phyloP scores from a whole-genome alignment of 2,113 vertebrate species.

The Desmodus rotundus region DNA sequence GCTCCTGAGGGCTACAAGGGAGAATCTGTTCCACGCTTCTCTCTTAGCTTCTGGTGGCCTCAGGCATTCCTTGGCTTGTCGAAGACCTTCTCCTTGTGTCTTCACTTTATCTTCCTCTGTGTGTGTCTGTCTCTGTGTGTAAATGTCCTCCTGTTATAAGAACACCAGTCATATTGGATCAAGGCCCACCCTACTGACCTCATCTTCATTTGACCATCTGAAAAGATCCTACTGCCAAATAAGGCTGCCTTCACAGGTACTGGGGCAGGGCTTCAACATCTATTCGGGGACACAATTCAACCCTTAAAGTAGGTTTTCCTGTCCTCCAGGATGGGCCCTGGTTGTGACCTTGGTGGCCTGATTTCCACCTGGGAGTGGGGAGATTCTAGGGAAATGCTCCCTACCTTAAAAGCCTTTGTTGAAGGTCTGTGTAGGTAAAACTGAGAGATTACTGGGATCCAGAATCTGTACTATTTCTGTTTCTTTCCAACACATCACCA shows the following conservation, averaged over 20 bases:
- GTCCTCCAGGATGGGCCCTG: background rate
- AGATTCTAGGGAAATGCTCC: background rate
- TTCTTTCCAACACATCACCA: background rate
- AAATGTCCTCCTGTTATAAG: background rate
- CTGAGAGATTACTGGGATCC: background rate
- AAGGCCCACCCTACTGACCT: background rate
- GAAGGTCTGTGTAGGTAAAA: too few species aligned
- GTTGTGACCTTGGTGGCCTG: background rate
- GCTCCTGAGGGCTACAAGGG: background rate
- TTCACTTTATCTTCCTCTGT: background rate
- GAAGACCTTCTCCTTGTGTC: background rate
- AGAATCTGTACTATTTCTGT: background rate
- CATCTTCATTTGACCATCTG: background rate
- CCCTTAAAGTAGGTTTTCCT: background rate
- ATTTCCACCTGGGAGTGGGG: background rate
- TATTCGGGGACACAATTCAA: background rate
- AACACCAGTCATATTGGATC: background rate
- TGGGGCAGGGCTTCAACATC: background rate
- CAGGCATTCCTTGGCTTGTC: background rate
- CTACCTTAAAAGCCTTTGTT: background rate
- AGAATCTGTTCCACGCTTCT: background rate
- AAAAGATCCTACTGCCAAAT: background rate
- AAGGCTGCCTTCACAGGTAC: background rate
- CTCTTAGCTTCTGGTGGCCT: background rate
- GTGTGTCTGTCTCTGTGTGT: background rate